A percentile compares a stretch with the other conserved stretches of the same genome.
Conservation (phyloP, 2,797 vertebrate species). For the Tragelaphus oryx region DNA sequence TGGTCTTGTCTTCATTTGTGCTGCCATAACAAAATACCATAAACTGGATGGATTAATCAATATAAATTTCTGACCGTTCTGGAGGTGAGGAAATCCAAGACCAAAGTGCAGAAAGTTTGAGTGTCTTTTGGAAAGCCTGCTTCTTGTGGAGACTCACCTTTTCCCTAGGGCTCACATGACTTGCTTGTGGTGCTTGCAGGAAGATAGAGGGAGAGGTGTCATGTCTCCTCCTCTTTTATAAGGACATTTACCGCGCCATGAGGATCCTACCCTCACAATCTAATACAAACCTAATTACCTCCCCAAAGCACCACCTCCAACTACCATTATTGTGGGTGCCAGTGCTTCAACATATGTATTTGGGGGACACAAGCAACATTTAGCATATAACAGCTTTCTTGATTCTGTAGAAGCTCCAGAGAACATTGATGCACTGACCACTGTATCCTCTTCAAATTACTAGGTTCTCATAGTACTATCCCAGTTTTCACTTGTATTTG, state of each 20-base stretch:
- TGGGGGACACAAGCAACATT: neutral
- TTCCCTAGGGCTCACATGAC: neutral
- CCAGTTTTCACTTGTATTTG: neutral
- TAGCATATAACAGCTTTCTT: neutral
- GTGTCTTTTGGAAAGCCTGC: fast-evolving
- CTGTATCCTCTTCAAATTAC: neutral
- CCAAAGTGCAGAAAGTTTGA: neutral
- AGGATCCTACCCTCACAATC: neutral
- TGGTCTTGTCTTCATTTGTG: neutral
- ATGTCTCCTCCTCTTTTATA: neutral
- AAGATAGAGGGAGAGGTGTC: neutral
- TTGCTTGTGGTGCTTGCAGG: neutral
- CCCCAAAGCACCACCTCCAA: neutral
- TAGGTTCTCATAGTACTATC: neutral
- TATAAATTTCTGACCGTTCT: neutral
- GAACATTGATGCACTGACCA: neutral
- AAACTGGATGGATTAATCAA: neutral
- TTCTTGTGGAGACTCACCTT: neutral
- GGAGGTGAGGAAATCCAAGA: neutral
- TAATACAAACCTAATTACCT: neutral
- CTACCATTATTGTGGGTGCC: neutral
- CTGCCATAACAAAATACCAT: neutral
- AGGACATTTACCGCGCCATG: neutral
- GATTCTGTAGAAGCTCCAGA: neutral
- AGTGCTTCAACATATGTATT: neutral